A percentile compares a stretch with the other conserved stretches of the same genome.
phyloP scores from a whole-genome alignment of 1,140 invertebrate species.

The Antheraea mylitta region DNA sequence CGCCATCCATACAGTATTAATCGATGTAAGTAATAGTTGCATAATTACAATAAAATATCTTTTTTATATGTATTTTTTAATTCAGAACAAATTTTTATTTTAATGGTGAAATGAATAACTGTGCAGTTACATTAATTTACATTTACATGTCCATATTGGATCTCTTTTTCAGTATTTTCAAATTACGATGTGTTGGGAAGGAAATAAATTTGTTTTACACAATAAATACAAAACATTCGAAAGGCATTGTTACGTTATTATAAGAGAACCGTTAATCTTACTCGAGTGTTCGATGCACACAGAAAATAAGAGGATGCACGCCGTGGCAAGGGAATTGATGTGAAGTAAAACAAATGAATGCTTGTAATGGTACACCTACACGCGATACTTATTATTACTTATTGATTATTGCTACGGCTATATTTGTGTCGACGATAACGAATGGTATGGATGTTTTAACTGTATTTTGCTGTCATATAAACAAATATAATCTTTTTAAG shows the following conservation, averaged over 20 bases:
- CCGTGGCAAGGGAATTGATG: constrained; percentile 38
- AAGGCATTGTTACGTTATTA: not conserved
- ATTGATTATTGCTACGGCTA: constrained; percentile 38
- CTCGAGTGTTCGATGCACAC: constrained; percentile 8
- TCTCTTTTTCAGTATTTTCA: constrained; percentile 5
- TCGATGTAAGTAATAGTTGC: too few relatives aligned
- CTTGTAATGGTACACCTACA: constrained; percentile 37
- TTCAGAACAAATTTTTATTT: too few relatives aligned
- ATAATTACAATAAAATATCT: too few relatives aligned
- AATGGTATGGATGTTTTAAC: too few relatives aligned
- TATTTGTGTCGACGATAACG: too few relatives aligned
- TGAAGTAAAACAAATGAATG: constrained; percentile 54
- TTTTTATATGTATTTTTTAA: too few relatives aligned
- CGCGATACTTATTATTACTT: constrained; percentile 42
- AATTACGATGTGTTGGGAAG: not conserved
- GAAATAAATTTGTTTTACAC: constrained; percentile 1
- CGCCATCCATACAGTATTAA: too few relatives aligned
- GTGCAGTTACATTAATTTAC: not conserved
- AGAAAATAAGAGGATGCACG: constrained; percentile 23
- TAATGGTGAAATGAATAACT: too few relatives aligned
- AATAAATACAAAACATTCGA: not conserved
- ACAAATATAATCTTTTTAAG: too few relatives aligned
- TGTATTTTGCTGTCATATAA: too few relatives aligned
- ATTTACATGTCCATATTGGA: not conserved
- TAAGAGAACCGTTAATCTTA: not conserved